phyloP scores from a whole-genome alignment of 2,888 invertebrate genomes.

The Meliscaeva auricollis region DNA sequence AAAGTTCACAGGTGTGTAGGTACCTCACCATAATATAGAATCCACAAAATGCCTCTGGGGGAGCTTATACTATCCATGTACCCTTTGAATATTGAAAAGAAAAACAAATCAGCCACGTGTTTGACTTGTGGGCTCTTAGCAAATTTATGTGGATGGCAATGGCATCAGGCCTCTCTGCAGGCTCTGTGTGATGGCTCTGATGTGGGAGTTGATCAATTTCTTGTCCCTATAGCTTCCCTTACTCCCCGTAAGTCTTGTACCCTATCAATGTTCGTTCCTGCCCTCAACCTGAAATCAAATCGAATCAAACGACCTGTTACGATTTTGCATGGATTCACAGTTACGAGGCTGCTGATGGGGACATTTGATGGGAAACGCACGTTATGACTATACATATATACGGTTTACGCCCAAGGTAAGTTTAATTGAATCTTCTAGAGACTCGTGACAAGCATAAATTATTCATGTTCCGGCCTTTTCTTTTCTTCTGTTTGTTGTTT shows the following conservation, averaged over 20 bases:
- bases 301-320: constrained; percentile 49
- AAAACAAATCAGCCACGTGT: constrained; percentile 68
- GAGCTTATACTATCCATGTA: constrained; percentile 25
- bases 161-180: neutral
- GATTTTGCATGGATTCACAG: constrained; percentile 52
- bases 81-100: constrained; percentile 59
- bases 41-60: constrained; percentile 11
- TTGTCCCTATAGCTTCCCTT: neutral
- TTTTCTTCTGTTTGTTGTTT: constrained; percentile 12
- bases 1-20: neutral
- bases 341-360: constrained; percentile 37
- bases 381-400: constrained; percentile 31
- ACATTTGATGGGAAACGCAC: constrained; percentile 22
- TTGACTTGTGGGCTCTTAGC: constrained; percentile 58
- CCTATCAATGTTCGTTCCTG: neutral
- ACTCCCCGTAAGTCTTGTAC: neutral
- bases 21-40: neutral
- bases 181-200: neutral
- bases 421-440: constrained; percentile 59
- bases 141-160: constrained; percentile 17
- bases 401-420: constrained; percentile 25
- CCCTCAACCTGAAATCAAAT: constrained; percentile 14
- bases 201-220: constrained; percentile 35
- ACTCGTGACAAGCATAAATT: constrained; percentile 54
- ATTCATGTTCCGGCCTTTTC: constrained; percentile 38